phyloP scores from a whole-genome alignment of 2,797 vertebrate species.

The Craterocephalus amniculus region DNA sequence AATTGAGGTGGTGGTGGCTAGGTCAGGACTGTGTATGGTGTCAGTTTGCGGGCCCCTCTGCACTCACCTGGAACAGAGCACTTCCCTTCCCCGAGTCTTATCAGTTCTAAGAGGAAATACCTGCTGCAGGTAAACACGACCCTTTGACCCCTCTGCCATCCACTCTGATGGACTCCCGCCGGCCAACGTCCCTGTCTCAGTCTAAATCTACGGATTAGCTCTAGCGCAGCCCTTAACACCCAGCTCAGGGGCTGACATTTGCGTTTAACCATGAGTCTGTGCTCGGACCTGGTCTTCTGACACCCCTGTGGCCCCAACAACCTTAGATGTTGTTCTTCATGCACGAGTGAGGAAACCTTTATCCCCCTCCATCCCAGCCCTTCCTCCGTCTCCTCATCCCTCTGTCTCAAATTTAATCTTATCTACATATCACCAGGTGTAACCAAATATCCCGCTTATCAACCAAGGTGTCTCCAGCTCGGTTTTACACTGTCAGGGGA shows the following conservation, averaged over 20 bases:
- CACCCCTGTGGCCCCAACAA: slow-evolving; percentile 37
- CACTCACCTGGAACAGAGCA: slow-evolving; percentile 96
- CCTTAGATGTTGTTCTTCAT: slow-evolving; percentile 80
- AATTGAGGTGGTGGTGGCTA: slow-evolving; percentile 50
- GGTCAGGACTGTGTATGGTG: slow-evolving; percentile 84
- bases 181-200: slow-evolving; percentile 38
- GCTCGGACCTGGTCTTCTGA: slow-evolving; percentile 39
- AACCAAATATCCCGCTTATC: slow-evolving; percentile 77
- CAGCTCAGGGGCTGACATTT: slow-evolving; percentile 18
- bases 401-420: slow-evolving; percentile 81
- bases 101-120: slow-evolving; percentile 96
- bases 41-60: slow-evolving; percentile 86
- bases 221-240: slow-evolving; percentile 16
- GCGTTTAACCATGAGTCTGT: slow-evolving; percentile 7
- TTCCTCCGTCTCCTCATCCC: slow-evolving; percentile 55
- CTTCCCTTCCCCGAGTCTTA: slow-evolving; percentile 94
- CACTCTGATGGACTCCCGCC: slow-evolving; percentile 47
- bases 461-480: slow-evolving; percentile 68
- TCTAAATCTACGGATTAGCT: slow-evolving; percentile 66
- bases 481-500: slow-evolving; percentile 70
- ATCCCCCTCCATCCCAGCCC: slow-evolving; percentile 37
- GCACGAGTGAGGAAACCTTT: slow-evolving; percentile 64
- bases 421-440: slow-evolving; percentile 84
- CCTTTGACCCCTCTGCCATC: slow-evolving; percentile 80
- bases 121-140: slow-evolving; percentile 97